phyloP scores from a whole-genome alignment of 2,113 vertebrate species.

The Dendrocopos noguchii region DNA sequence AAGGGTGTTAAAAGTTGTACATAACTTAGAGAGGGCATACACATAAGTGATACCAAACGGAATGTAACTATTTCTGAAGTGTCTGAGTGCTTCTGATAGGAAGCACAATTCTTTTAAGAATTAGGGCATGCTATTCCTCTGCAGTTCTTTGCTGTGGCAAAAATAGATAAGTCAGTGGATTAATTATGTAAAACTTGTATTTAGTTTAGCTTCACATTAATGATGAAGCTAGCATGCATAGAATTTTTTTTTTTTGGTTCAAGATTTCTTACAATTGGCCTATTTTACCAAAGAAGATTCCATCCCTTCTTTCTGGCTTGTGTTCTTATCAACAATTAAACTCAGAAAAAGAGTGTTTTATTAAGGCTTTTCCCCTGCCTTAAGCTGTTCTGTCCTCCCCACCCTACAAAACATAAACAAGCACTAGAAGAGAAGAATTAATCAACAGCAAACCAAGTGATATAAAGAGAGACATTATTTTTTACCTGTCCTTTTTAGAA shows the following conservation, averaged over 20 bases:
- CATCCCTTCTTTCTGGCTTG: not conserved
- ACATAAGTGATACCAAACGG: not conserved
- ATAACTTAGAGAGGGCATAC: not conserved
- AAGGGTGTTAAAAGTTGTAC: not conserved
- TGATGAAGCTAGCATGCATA: not conserved
- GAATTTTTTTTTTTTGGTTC: not conserved
- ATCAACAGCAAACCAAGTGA: slow-evolving; percentile 47
- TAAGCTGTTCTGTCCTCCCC: not conserved
- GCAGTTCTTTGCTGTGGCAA: not conserved
- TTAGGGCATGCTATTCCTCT: not conserved
- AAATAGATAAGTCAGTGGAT: not conserved
- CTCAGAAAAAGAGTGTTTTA: not conserved
- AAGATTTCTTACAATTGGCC: not conserved
- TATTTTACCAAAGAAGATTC: not conserved
- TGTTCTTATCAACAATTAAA: slow-evolving; percentile 3
- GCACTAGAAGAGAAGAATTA: slow-evolving; percentile 11
- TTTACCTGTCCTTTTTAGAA: slow-evolving; percentile 44
- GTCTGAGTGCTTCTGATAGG: not conserved
- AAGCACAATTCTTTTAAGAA: not conserved
- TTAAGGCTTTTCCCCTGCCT: not conserved
- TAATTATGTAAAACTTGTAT: slow-evolving; percentile 6
- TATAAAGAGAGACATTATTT: slow-evolving; percentile 38
- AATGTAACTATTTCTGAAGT: slow-evolving; percentile 25
- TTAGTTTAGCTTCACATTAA: not conserved
- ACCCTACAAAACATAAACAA: not conserved